Conservation (phyloP, 2,113 vertebrate genomes). For the Probosciger aterrimus region DNA sequence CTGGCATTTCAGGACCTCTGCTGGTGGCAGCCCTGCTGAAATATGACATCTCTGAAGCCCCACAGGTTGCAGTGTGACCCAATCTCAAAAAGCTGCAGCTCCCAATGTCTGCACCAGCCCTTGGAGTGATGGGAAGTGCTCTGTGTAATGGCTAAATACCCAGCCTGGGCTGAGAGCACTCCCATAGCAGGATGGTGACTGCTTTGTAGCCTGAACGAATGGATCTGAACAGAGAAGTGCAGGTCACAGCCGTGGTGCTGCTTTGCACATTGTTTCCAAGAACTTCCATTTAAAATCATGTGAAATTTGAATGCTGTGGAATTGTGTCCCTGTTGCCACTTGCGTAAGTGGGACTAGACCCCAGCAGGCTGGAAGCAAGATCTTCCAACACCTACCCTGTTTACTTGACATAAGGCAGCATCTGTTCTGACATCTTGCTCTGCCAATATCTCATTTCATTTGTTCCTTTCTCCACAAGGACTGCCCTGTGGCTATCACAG, state of each 20-base stretch:
- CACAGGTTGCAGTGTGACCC: not conserved
- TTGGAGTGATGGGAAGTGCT: not conserved
- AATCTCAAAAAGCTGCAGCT: not conserved
- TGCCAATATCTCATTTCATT: not conserved
- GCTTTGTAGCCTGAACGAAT: not conserved
- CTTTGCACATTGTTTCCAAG: not conserved
- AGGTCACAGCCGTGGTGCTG: not conserved
- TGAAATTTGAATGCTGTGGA: not conserved
- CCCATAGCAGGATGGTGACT: accelerated
- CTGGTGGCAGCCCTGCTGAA: slow-evolving; percentile 42
- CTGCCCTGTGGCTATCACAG: not conserved
- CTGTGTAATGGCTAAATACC: not conserved
- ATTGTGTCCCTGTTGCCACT: not conserved
- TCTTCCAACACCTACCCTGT: not conserved
- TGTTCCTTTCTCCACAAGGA: not conserved
- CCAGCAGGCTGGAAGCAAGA: not conserved
- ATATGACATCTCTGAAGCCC: not conserved
- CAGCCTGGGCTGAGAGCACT: not conserved
- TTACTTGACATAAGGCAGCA: not conserved
- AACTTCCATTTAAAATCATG: not conserved
- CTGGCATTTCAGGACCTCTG: slow-evolving; percentile 49
- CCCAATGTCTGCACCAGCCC: not conserved
- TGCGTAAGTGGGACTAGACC: not conserved
- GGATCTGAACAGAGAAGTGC: not conserved
- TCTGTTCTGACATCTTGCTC: not conserved